These are phyloP conservation scores for Nasonia oneida DNA, from an alignment of 2,888 invertebrate species.

Conservation along the genomic window DNA sequence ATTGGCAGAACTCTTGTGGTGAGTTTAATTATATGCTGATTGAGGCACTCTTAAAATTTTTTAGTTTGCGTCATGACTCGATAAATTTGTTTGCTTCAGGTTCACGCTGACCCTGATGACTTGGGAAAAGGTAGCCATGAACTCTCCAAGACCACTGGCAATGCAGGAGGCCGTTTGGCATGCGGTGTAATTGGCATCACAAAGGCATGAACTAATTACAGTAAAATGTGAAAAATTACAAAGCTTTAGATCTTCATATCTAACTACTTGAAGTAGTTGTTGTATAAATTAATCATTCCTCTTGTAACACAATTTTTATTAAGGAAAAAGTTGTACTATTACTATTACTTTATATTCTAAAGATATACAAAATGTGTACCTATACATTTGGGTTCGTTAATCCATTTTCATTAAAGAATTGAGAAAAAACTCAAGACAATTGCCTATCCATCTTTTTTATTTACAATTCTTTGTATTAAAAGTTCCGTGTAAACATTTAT, in stretches of 20 bases:
- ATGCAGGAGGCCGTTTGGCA: slow-evolving; percentile 94
- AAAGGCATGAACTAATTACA: slow-evolving; percentile 74
- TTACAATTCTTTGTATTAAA: slow-evolving; percentile 33
- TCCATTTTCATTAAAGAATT: slow-evolving; percentile 55
- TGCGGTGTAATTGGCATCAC: slow-evolving; percentile 93
- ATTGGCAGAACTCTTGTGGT: slow-evolving; percentile 92
- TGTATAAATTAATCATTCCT: slow-evolving; percentile 57
- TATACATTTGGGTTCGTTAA: slow-evolving; percentile 40
- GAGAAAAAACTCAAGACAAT: neutral
- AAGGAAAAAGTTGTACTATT: slow-evolving; percentile 23
- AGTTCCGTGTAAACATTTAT: slow-evolving; percentile 4
- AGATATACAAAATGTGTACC: slow-evolving; percentile 22
- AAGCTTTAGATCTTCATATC: slow-evolving; percentile 35
- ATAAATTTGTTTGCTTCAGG: slow-evolving; percentile 68
- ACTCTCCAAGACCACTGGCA: slow-evolving; percentile 95
- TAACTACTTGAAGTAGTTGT: slow-evolving; percentile 44
- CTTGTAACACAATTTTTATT: slow-evolving; percentile 26
- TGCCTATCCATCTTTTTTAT: neutral
- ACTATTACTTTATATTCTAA: slow-evolving; percentile 46
- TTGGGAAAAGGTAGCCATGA: slow-evolving; percentile 96
- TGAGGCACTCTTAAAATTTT: slow-evolving; percentile 22
- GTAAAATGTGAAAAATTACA: slow-evolving; percentile 28
- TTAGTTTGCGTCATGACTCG: slow-evolving; percentile 18
- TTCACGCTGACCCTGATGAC: slow-evolving; percentile 96
- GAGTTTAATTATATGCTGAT: slow-evolving; percentile 55